These are phyloP conservation scores for Drosophila barbarae DNA, from an alignment of 2,888 invertebrate species.

Conservation along the genomic window DNA sequence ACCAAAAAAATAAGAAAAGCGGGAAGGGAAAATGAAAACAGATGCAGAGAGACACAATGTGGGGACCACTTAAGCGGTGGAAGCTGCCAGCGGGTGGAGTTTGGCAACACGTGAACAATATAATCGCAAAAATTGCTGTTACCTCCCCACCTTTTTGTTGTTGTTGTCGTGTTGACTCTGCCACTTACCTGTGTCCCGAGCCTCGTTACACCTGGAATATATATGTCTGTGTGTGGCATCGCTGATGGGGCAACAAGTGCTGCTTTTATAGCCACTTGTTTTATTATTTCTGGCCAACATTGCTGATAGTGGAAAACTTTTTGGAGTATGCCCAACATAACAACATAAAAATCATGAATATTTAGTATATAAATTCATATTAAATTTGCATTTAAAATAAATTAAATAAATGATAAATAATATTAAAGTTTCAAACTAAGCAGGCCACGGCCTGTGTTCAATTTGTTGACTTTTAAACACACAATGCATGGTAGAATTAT, in stretches of 20 bases:
- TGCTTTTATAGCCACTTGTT: conserved; percentile 37
- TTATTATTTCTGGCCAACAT: conserved; percentile 26
- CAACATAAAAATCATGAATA: neutral
- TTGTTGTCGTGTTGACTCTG: conserved; percentile 35
- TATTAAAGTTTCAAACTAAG: neutral
- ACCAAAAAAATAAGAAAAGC: conserved; percentile 47
- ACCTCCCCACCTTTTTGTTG: conserved; percentile 11
- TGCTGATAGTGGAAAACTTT: conserved; percentile 10
- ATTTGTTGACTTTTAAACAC: neutral
- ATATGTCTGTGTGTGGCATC: conserved; percentile 13
- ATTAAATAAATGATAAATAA: too few species aligned
- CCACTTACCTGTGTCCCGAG: conserved; percentile 40
- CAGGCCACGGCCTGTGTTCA: neutral
- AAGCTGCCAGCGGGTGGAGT: neutral
- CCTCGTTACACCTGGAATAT: conserved; percentile 2
- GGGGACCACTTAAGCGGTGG: conserved; percentile 8
- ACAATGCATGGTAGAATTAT: neutral
- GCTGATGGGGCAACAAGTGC: conserved; percentile 45
- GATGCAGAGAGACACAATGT: conserved; percentile 33
- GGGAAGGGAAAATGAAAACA: conserved; percentile 21
- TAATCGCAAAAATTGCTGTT: conserved; percentile 43
- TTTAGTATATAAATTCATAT: too few species aligned
- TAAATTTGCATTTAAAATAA: neutral
- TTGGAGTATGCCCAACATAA: neutral
- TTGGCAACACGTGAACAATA: conserved; percentile 46